Base-by-base conservation (phyloP, 1,140 invertebrate species). In the Antheraea pernyi region DNA sequence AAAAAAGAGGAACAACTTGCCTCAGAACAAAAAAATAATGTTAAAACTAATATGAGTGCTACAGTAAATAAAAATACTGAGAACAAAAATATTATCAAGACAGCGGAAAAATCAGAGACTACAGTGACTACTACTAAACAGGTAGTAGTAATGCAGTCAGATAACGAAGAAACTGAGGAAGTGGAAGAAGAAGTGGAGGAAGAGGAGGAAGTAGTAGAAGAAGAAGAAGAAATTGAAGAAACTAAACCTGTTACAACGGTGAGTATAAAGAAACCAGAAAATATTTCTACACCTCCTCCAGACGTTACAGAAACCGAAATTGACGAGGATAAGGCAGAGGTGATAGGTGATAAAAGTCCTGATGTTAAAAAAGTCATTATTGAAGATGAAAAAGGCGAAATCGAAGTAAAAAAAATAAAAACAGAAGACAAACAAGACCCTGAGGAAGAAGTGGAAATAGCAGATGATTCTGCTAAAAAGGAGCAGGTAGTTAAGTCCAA, bases 1-100 rank as follows among this genome's bases (percentile, higher is more conserved):
- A 72, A 84, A 71, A 70, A 75, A 61, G 75, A 76, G 36, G 71
- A 81, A 72, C 78, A 82, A 59, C 70, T 73, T 10, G 75, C 78
- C 65, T 73, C 81, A 74, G 36, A 79, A 64, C 63, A 69, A 69
- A 76, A 74, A 48, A 68, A 70, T 67, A 68, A 66, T 58, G 58
- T 59, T 18, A 68, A 65, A 22, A 48, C 64, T 18, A 22, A 58
- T 46, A 68, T 53, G n/a, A 18, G 58, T 16, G 0, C 37, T 59
- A 36, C 59, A 63, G 36, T 70, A 4, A 70, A 70, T 61, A 75
- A 82, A 77, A 74, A 76, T 67, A 75, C 64, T 11, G 64, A 71
- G 48, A 42, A 65, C 37, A 60, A 77, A 53, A 73, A 62, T 53
- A 46, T 76, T 64, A 62, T 76, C n/a, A 77, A 79, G 58, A 65